phyloP scores from a whole-genome alignment of 2,888 invertebrate species.

The Oxyteleia sp. region DNA sequence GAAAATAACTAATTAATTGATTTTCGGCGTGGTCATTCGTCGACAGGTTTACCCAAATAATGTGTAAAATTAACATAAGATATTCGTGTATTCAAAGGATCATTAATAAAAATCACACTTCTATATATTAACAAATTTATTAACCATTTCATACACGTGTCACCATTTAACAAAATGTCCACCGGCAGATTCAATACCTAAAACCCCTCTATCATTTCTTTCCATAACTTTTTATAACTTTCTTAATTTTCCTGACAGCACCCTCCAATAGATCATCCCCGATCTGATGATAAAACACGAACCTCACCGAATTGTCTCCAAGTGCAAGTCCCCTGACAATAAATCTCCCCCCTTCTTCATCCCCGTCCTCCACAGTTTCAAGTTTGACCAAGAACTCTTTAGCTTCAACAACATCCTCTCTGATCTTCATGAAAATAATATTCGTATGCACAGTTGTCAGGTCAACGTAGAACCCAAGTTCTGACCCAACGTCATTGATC shows the following conservation, averaged over 20 bases:
- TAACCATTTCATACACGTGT: too few relatives aligned
- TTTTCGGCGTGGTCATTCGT: too few relatives aligned
- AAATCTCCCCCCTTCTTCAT: conserved; percentile 88
- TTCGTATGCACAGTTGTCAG: conserved; percentile 91
- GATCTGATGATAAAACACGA: conserved; percentile 92
- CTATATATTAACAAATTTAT: too few relatives aligned
- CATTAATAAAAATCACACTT: too few relatives aligned
- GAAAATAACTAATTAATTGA: too few relatives aligned
- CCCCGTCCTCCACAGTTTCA: conserved; percentile 86
- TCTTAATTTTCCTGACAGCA: conserved; percentile 91
- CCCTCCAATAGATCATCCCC: conserved; percentile 90
- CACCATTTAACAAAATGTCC: too few relatives aligned
- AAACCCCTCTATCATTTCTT: too few relatives aligned
- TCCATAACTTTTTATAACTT: too few relatives aligned
- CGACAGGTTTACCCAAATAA: too few relatives aligned
- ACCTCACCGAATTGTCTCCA: conserved; percentile 89
- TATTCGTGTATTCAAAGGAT: too few relatives aligned
- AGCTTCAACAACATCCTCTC: conserved; percentile 88
- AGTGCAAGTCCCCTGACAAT: conserved; percentile 90
- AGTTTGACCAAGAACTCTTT: conserved; percentile 89
- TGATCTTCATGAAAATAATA: conserved; percentile 91
- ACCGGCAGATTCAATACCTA: too few relatives aligned
- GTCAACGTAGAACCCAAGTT: conserved; percentile 90
- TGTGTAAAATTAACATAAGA: too few relatives aligned
- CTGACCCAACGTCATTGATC: conserved; percentile 89